Evolutionary conservation across 2,888 invertebrate species (phyloP).

Genomic region (Euplagia quadripunctaria): DNA sequence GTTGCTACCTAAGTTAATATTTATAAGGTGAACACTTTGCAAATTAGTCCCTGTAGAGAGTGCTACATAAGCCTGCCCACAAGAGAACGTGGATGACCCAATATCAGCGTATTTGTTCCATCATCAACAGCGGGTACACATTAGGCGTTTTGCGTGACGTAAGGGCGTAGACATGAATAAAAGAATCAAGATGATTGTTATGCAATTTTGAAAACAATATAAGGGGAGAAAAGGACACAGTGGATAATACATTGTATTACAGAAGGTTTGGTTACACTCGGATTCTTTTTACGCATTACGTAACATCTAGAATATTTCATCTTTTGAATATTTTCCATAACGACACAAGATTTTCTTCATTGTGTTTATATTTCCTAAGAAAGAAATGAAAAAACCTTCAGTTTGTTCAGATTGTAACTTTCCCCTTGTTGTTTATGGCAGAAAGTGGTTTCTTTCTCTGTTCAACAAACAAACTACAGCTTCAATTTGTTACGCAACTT

Average conservation of each 20-base stretch:
- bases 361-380: neutral
- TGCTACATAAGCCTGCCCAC: too few species aligned
- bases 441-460: neutral
- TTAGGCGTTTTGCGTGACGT: too few species aligned
- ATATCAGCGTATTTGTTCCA: too few species aligned
- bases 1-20: too few species aligned
- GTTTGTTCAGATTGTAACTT: neutral
- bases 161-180: constrained; percentile 50
- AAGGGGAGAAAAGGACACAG: constrained; percentile 8
- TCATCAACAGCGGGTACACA: too few species aligned
- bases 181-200: constrained; percentile 28
- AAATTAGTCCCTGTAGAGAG: too few species aligned
- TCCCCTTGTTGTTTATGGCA: neutral
- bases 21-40: too few species aligned
- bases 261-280: neutral
- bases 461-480: neutral
- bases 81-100: too few species aligned
- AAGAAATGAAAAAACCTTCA: neutral
- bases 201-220: constrained; percentile 7
- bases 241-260: constrained; percentile 24
- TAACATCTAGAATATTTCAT: neutral
- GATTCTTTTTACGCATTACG: neutral
- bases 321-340: constrained; percentile 1
- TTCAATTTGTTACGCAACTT: too few species aligned
- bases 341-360: neutral